Conservation (phyloP, 2,113 vertebrate species). For the Perccottus glenii region DNA sequence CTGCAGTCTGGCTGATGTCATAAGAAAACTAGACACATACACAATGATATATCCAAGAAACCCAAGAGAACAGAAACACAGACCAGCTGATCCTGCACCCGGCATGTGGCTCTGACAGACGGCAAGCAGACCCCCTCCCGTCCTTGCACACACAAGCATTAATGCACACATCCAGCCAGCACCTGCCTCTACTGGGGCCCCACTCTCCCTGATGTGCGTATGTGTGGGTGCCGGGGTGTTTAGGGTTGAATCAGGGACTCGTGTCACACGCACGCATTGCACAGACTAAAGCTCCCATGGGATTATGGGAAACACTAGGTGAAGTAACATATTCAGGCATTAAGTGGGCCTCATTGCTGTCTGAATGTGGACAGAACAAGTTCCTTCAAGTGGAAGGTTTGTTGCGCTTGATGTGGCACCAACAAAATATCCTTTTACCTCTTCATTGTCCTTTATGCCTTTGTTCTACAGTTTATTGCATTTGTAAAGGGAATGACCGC, state of each 20-base stretch:
- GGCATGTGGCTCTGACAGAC: slow-evolving; percentile 70
- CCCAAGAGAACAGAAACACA: slow-evolving; percentile 65
- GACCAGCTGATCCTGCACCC: slow-evolving; percentile 57
- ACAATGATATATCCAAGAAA: slow-evolving; percentile 33
- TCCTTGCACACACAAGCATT: slow-evolving; percentile 21
- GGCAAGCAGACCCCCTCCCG: slow-evolving; percentile 44
- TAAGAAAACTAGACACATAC: slow-evolving; percentile 4
- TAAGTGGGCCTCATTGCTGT: slow-evolving; percentile 64
- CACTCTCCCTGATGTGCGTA: slow-evolving; percentile 40
- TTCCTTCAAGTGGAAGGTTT: slow-evolving; percentile 74
- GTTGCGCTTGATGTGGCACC: slow-evolving; percentile 58
- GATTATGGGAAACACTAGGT: slow-evolving; percentile 61
- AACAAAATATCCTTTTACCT: slow-evolving; percentile 70
- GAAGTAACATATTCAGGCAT: slow-evolving; percentile 38
- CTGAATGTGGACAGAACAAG: slow-evolving; percentile 60
- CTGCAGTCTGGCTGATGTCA: slow-evolving; percentile 51
- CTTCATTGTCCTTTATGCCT: slow-evolving; percentile 56
- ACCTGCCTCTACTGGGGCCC: slow-evolving; percentile 75
- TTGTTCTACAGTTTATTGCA: slow-evolving; percentile 68
- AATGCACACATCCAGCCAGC: slow-evolving; percentile 50
- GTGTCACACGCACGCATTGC: slow-evolving; percentile 78
- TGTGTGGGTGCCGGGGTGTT: slow-evolving; percentile 39
- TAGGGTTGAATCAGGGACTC: slow-evolving; percentile 58
- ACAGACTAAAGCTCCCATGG: slow-evolving; percentile 50
- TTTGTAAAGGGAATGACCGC: slow-evolving; percentile 71